Conservation (phyloP, 2,888 invertebrate genomes). For the Tetropium fuscum region DNA sequence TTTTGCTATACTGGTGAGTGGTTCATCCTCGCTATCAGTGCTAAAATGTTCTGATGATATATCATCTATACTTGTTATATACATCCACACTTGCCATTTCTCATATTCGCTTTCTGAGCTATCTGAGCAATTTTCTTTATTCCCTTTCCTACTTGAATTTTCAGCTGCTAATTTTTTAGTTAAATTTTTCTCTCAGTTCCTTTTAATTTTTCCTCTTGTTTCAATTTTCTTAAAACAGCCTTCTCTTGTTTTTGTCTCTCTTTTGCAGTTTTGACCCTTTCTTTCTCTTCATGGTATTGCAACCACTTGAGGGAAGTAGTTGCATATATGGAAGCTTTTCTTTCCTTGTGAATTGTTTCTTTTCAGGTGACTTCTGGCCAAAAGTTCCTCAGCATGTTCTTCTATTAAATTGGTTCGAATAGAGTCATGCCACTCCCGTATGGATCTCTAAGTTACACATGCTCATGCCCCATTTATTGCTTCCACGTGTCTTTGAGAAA, state of each 20-base stretch:
- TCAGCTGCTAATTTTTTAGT: neutral
- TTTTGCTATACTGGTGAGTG: neutral
- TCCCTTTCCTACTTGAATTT: neutral
- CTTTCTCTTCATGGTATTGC: conserved; percentile 10
- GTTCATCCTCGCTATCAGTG: conserved; percentile 14
- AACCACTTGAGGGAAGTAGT: too few species aligned
- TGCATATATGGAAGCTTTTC: too few species aligned
- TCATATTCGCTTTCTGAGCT: neutral
- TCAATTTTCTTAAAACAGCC: neutral
- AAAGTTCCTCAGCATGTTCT: conserved; percentile 34
- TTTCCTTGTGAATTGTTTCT: too few species aligned
- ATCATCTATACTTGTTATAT: conserved; percentile 19
- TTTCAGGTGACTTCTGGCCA: too few species aligned
- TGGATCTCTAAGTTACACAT: conserved; percentile 28
- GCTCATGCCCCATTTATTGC: conserved; percentile 32
- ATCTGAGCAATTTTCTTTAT: conserved; percentile 4
- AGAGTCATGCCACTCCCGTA: conserved; percentile 32
- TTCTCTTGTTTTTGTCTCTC: neutral
- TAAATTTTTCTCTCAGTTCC: neutral
- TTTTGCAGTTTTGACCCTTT: neutral
- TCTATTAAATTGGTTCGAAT: conserved; percentile 23
- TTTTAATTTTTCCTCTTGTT: neutral
- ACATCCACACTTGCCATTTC: too few species aligned
- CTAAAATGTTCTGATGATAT: conserved; percentile 19
- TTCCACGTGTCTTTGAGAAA: conserved; percentile 33